Base-by-base conservation (phyloP, 2,888 invertebrate genomes). In the Drosophila affinis region DNA sequence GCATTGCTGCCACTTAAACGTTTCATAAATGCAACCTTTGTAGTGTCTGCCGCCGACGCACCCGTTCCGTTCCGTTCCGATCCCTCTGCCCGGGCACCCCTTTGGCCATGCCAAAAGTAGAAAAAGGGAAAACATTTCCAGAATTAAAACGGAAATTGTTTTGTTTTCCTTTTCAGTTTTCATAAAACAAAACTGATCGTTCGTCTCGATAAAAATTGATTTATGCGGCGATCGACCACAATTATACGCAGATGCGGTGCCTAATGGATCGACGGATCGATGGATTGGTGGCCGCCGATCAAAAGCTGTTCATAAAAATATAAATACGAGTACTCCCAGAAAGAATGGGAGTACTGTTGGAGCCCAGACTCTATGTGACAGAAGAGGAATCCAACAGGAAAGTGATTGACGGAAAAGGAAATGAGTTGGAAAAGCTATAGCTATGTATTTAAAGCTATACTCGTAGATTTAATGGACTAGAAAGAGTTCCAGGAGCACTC, bases 151-250 rank as follows among this genome's bases (percentile, higher is more conserved):
- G 79, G 87, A 84, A 81, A 87, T 79, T 75, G 76, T 77, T 82
- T 53, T 62, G 64, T 65, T 64, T 67, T 67, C 70, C 51, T 59
- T 64, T 65, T 64, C 29, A 52, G 77, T 85, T 78, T 82, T 77
- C 82, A 87, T 81, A 88, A 88, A 89, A 88, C 84, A 88, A 88
- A 89, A 88, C 84, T 88, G 88, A 88, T 88, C 88, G 87, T 88
- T 70, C 72, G 70, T 78, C 71, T 79, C 89, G 88, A 88, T 88
- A 89, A 88, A 88, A 89, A 88, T 87, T 88, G 89, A 88, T 88
- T 88, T 88, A 88, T 89, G 86, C 84, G 84, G 57, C 83, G 86
- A 86, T 86, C 86, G 78, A 74, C 78, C 83, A 86, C 86, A 87
- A 85, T 85, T 87, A 85, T 82, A 87, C 86, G 76, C 85, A 86